Evolutionary conservation across 2,888 invertebrate species (phyloP), one percentile per base, ranked within the genome.

Genomic region (Stramonita haemastoma): DNA sequence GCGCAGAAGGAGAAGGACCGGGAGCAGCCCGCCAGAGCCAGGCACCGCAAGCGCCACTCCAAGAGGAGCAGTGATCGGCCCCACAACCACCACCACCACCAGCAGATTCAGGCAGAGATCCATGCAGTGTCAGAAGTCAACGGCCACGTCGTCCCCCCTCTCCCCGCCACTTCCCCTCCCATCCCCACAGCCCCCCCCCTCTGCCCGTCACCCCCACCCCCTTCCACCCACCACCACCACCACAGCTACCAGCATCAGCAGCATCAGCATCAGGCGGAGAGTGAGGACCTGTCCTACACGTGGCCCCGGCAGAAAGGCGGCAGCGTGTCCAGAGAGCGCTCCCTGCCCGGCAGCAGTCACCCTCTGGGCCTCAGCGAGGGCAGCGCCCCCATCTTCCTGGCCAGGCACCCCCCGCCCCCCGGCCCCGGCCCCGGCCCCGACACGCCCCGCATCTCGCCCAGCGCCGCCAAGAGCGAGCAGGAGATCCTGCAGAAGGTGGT

Each of bases 401-500:
- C 36, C 56, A 15, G 36, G 17, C 32, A 26, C 87, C 57, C 85
- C 57, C 56, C n/a, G n/a, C n/a, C n/a, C n/a, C n/a, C n/a, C n/a
- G n/a, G n/a, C n/a, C n/a, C n/a, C n/a, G n/a, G n/a, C n/a, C n/a
- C n/a, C n/a, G 34, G 79, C 32, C 4, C 19, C 11, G 56, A 11
- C 56, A 19, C 84, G 19, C 56, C 26, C 29, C n/a, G 46, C 34
- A 32, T 89, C 5, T 36, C 89, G 5, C 73, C 89, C 19, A 29
- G 22, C n/a, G 89, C 89, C n/a, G 89, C 85, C 26, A 34, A 34
- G 13, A 84, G 46, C 77, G 89, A 89, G 89, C 85, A 70, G 22
- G 70, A 89, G 73, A 89, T 89, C 34, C 85, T 89, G 89, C 73
- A 89, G 29, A 85, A 85, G 73, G 89, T 89, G 77, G 60, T 73